Evolutionary conservation across 2,888 invertebrate genomes (phyloP).

Genomic region (Chorisops tibialis): DNA sequence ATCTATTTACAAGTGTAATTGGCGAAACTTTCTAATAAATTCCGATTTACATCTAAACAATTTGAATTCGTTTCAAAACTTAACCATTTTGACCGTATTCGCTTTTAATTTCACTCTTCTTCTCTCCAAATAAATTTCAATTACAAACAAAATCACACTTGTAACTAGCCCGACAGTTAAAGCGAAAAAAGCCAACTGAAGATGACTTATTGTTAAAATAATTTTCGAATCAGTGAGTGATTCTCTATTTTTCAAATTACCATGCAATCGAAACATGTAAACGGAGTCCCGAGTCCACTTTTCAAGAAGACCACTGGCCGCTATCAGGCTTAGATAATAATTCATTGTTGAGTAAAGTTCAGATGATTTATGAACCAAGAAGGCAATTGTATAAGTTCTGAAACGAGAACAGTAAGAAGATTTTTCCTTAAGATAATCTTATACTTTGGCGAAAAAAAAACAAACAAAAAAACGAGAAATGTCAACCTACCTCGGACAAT

Average conservation of each 20-base stretch:
- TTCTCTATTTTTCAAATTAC: constrained; percentile 25
- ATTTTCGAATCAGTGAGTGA: constrained; percentile 13
- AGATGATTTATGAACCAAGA: constrained; percentile 35
- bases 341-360: constrained; percentile 33
- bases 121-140: constrained; percentile 10
- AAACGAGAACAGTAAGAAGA: constrained; percentile 1
- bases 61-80: too few species aligned
- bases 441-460: too few species aligned
- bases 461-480: too few species aligned
- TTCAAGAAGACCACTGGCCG: constrained; percentile 30
- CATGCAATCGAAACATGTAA: constrained; percentile 25
- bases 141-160: neutral
- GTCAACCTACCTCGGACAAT: constrained; percentile 33
- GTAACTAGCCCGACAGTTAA: constrained; percentile 20
- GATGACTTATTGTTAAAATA: constrained; percentile 30
- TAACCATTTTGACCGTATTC: too few species aligned
- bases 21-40: too few species aligned
- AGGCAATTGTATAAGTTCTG: constrained; percentile 33
- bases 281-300: constrained; percentile 35
- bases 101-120: neutral
- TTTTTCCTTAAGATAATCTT: too few species aligned
- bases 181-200: constrained; percentile 33
- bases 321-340: constrained; percentile 28
- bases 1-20: too few species aligned
- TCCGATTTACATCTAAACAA: too few species aligned